Evolutionary conservation across 2,113 vertebrate species (phyloP), one percentile per base, ranked within the genome.

Genomic region (Cynopterus brachyotis): DNA sequence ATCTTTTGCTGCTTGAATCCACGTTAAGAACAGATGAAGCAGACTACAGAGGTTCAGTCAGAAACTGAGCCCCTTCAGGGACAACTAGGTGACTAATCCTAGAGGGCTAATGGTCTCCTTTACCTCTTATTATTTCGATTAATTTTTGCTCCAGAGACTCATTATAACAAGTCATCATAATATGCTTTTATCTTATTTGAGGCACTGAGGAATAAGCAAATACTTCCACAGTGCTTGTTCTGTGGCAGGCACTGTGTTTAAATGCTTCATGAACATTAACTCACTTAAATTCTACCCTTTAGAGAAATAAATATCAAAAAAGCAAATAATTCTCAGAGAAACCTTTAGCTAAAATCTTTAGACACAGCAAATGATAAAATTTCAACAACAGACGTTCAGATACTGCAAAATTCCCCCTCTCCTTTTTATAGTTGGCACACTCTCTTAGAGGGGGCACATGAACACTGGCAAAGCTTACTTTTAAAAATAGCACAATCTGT

Each of bases 311-410:
- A 6, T 45, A 89, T 70, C n/a, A 66, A 45, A 62, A 92, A 84
- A 76, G 26, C 45, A 93, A 91, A 75, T 4, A 85, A 89, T 50
- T 83, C 35, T 85, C 59, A 79, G 67, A 59, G 35, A 59, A 10
- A 90, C 5, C 53, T 94, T 67, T 13, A 82, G 76, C 47, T 64
- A 95, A 95, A 90, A 90, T 94, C 91, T 96, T 85, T 60, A 84
- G 55, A 91, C 37, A 86, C 67, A 72, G 32, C 50, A 83, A 88
- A 82, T 60, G 15, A 78, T 55, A 62, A 84, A 92, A 69, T 85
- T 57, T 95, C 70, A 89, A 83, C 67, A 91, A 92, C 91, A 15
- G 67, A 82, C 22, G 78, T 37, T 66, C 6, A 59, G 53, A 91
- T 11, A 79, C 30, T 73, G 60, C 81, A 93, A 76, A 95, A 79